Conservation (phyloP, 2,888 invertebrate species). For the Salticus scenicus region DNA sequence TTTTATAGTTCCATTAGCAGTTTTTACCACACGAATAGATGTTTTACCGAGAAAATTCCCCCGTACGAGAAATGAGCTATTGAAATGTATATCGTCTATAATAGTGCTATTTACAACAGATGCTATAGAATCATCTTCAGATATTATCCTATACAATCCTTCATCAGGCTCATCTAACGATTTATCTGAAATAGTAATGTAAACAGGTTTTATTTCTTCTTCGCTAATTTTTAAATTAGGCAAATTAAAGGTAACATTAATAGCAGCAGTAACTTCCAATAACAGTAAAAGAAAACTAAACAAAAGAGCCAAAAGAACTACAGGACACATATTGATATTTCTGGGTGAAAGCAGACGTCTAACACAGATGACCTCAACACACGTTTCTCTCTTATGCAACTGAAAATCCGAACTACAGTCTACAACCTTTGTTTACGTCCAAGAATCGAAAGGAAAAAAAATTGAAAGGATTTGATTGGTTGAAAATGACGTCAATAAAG, state of each 20-base stretch:
- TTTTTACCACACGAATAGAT: conserved; percentile 49
- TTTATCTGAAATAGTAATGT: conserved; percentile 33
- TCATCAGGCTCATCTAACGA: conserved; percentile 20
- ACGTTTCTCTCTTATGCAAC: not conserved
- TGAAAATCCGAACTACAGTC: not conserved
- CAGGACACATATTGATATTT: conserved; percentile 69
- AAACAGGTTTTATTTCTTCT: conserved; percentile 36
- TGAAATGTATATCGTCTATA: conserved; percentile 31
- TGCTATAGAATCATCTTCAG: conserved; percentile 48
- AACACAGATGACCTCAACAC: not conserved
- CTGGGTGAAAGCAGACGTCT: not conserved
- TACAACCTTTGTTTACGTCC: no score
- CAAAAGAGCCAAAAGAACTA: conserved; percentile 69
- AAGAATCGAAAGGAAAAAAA: no score
- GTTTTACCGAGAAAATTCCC: conserved; percentile 71
- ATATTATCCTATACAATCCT: conserved; percentile 39
- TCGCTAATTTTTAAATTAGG: conserved; percentile 40
- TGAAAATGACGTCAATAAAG: no score
- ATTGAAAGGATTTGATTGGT: no score
- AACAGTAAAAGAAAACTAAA: conserved; percentile 69
- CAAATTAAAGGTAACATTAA: conserved; percentile 68
- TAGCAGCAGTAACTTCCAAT: conserved; percentile 70
- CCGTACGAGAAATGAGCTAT: conserved; percentile 66
- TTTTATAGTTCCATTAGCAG: conserved; percentile 37
- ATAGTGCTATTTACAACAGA: conserved; percentile 31